These are phyloP conservation scores for Alouatta palliata DNA, from an alignment of 2,113 vertebrate genomes.

Conservation along the genomic window DNA sequence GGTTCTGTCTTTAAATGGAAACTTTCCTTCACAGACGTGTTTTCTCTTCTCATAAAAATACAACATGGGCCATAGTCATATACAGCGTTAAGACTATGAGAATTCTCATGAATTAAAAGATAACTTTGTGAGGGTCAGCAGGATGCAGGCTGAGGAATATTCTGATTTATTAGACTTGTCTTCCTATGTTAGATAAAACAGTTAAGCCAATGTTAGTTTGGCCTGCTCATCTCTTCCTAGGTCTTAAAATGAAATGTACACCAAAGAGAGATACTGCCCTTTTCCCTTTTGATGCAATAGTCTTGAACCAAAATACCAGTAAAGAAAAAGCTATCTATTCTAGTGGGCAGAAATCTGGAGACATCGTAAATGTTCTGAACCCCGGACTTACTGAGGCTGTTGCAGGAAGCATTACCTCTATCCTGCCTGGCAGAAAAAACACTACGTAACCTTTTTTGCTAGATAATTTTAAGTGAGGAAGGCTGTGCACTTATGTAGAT, in stretches of 20 bases:
- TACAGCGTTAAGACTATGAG: constrained; percentile 6
- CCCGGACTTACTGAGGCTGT: neutral
- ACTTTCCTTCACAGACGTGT: constrained; percentile 23
- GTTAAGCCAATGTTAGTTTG: neutral
- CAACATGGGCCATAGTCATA: neutral
- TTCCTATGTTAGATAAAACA: neutral
- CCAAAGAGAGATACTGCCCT: neutral
- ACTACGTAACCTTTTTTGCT: neutral
- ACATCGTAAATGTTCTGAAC: neutral
- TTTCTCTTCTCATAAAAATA: constrained; percentile 24
- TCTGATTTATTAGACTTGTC: constrained; percentile 45
- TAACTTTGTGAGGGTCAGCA: constrained; percentile 33
- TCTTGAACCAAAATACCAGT: neutral
- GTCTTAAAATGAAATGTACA: neutral
- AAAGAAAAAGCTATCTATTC: neutral
- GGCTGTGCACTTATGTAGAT: neutral
- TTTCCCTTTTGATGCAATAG: neutral
- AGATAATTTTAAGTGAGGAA: neutral
- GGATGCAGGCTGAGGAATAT: constrained; percentile 16
- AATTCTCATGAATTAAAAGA: constrained; percentile 39
- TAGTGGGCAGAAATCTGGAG: neutral
- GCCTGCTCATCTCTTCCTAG: neutral
- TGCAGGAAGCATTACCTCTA: neutral
- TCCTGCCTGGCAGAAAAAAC: neutral
- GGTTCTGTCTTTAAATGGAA: neutral